These are phyloP conservation scores for Tadarida brasiliensis DNA, from an alignment of 2,797 vertebrate genomes.

Conservation along the genomic window DNA sequence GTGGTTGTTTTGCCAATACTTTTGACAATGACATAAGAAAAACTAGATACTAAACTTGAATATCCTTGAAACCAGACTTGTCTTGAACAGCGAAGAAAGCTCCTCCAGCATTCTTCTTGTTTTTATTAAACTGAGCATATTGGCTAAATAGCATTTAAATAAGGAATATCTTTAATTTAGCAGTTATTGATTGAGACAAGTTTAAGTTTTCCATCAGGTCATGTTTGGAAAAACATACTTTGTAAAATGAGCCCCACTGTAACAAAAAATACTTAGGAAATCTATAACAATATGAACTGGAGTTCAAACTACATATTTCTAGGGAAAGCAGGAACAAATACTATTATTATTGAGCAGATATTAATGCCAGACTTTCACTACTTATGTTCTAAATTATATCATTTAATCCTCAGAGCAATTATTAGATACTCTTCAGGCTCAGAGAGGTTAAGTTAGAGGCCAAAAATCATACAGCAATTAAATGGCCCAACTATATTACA, in stretches of 20 bases:
- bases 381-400: background rate
- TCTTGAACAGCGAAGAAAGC: background rate
- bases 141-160: conserved; percentile 12
- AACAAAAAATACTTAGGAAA: conserved; percentile 5
- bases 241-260: background rate
- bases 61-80: conserved; percentile 31
- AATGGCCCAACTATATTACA: background rate
- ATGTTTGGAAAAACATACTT: background rate
- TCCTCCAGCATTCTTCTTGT: background rate
- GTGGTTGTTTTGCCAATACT: background rate
- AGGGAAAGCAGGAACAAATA: background rate
- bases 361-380: background rate
- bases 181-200: conserved; percentile 20
- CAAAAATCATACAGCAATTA: background rate
- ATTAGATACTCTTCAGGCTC: background rate
- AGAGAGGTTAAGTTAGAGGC: background rate
- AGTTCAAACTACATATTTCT: background rate
- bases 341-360: background rate
- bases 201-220: conserved; percentile 2
- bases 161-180: background rate
- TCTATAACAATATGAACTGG: background rate
- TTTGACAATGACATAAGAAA: conserved; percentile 8
- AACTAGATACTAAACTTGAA: conserved; percentile 13
- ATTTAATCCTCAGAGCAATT: background rate
- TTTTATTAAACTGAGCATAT: background rate